phyloP scores from a whole-genome alignment of 2,888 invertebrate genomes.

The Aphodius sticticus region DNA sequence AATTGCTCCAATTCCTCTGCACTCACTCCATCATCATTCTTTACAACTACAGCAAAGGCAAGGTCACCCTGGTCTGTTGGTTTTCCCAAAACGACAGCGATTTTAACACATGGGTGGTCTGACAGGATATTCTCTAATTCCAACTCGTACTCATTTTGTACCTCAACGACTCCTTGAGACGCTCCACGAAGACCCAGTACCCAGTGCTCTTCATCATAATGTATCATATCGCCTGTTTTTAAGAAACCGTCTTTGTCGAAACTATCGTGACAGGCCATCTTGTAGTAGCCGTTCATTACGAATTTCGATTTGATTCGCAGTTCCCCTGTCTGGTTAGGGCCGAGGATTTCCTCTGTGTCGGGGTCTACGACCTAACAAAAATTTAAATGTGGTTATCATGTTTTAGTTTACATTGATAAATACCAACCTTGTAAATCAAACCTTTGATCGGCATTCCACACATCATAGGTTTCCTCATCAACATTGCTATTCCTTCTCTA shows the following conservation, averaged over 20 bases:
- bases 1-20: conserved; percentile 59
- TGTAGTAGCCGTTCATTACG: conserved; percentile 61
- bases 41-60: conserved; percentile 66
- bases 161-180: conserved; percentile 63
- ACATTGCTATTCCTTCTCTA: not conserved
- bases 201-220: conserved; percentile 62
- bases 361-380: conserved; percentile 46
- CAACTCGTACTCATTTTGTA: conserved; percentile 52
- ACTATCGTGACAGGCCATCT: conserved; percentile 57
- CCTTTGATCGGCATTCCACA: conserved; percentile 16
- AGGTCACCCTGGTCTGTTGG: conserved; percentile 71
- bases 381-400: not conserved
- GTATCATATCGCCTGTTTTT: conserved; percentile 63
- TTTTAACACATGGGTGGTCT: conserved; percentile 59
- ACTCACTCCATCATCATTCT: conserved; percentile 58
- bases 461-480: not conserved
- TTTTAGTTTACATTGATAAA: not conserved
- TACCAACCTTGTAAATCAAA: conserved; percentile 56
- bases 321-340: conserved; percentile 63
- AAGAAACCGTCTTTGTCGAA: conserved; percentile 61
- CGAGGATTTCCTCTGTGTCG: conserved; percentile 58
- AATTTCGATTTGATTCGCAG: conserved; percentile 61
- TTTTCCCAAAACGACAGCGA: conserved; percentile 83
- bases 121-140: conserved; percentile 47
- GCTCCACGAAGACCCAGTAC: conserved; percentile 61